Evolutionary conservation across 2,113 vertebrate species (phyloP), one percentile per base, ranked within the genome.

Genomic region (Sebastes fasciatus): DNA sequence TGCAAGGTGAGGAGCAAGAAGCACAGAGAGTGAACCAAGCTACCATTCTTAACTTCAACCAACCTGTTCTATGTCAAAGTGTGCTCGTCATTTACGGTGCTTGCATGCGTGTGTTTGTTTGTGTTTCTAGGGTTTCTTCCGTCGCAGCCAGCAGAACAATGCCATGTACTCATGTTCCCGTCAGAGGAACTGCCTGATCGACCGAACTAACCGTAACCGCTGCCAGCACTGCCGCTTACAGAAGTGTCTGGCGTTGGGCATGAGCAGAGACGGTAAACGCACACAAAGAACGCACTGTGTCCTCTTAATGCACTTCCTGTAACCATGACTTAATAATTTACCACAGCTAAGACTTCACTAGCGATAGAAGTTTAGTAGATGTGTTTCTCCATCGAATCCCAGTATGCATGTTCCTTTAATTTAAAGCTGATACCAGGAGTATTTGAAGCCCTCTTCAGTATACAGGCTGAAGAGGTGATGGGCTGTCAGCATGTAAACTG

Each of bases 61-160:
- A 8, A 10, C 12, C 46, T 34, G 42, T 61, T 66, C 48, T 1
- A 58, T 60, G 9, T 10, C 12, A 74, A 14, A 42, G 34, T 43
- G 46, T 34, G 16, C 17, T 1, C 48, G 13, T 48, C 46, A 64
- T 79, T 80, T 26, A 23, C 13, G 5, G 21, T 64, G 17, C 57
- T 34, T 66, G 14, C 57, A 34, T 57, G 6, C 60, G 14, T 86
- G 12, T 61, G 21, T 69, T 13, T 82, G 34, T 60, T 0, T 84
- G 21, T 80, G 4, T 49, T 16, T 68, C 0, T 82, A 98, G 97
- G 97, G 97, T 0, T 98, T 98, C 86, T 98, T 98, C 80, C 95
- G 97, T 17, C 94, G 97, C 89, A 98, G 97, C 90, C 97, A 98
- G 90, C 97, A 98, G 93, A 98, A 97, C 95, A 97, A 98, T 1